phyloP scores from a whole-genome alignment of 2,113 vertebrate species.

The Pseudolaguvia tuberculata region DNA sequence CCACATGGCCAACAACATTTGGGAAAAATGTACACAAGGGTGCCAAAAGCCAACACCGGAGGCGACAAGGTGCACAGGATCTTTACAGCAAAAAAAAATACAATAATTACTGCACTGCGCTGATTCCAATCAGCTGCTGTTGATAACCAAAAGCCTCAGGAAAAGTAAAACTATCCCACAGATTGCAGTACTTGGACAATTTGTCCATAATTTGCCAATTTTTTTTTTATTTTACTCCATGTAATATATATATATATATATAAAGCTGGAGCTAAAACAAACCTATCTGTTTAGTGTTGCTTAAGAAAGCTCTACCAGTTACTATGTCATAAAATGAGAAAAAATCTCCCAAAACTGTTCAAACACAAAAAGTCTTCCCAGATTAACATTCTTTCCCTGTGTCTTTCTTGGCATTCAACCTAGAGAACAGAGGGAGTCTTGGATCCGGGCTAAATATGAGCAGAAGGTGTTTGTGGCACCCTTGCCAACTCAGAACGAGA shows the following conservation, averaged over 20 bases:
- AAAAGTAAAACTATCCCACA: background rate
- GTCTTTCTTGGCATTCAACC: background rate
- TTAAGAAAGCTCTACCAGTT: too few species aligned
- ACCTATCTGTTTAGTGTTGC: background rate
- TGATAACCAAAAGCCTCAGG: background rate
- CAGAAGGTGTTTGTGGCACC: slow-evolving; percentile 83
- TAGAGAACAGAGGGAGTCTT: slow-evolving; percentile 89
- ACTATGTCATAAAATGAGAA: background rate
- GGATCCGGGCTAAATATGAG: slow-evolving; percentile 94
- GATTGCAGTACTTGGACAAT: too few species aligned
- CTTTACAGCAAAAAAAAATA: background rate
- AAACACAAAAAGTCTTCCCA: background rate
- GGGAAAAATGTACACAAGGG: slow-evolving; percentile 85
- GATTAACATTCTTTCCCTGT: background rate
- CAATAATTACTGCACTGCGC: background rate
- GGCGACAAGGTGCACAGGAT: slow-evolving; percentile 73
- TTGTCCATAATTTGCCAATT: background rate
- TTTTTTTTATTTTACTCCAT: background rate
- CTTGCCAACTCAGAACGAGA: slow-evolving; percentile 59
- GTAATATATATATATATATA: background rate
- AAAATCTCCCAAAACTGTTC: background rate
- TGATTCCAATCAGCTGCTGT: background rate
- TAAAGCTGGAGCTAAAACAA: background rate
- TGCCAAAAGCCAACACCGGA: slow-evolving; percentile 79
- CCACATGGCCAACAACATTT: slow-evolving; percentile 85